A percentile compares a stretch with the other conserved stretches of the same genome.
These are phyloP conservation scores for Manis crassicaudata DNA, from an alignment of 2,797 vertebrate genomes.

Conservation along the genomic window DNA sequence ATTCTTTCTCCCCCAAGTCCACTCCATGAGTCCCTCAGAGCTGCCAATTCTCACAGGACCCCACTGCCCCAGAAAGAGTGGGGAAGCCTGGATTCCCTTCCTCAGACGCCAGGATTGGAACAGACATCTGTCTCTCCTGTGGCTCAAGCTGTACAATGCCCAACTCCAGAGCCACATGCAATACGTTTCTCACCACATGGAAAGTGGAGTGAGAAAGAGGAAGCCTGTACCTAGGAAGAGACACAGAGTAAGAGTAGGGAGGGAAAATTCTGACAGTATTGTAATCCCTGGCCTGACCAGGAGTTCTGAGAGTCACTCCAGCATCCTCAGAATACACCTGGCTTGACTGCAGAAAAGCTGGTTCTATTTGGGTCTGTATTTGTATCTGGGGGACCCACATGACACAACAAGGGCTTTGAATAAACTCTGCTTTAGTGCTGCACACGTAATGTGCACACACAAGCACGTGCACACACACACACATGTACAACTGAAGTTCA, in stretches of 20 bases:
- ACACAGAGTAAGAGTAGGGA: background rate
- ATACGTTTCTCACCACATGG: background rate
- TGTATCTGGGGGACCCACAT: background rate
- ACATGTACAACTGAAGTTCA: background rate
- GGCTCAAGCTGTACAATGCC: background rate
- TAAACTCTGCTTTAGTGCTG: background rate
- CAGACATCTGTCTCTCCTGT: background rate
- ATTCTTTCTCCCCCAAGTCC: background rate
- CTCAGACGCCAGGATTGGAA: background rate
- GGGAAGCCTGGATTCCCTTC: background rate
- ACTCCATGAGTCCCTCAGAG: background rate
- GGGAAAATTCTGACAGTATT: background rate
- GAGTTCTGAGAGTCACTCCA: background rate
- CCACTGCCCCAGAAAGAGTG: fast-evolving
- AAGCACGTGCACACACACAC: background rate
- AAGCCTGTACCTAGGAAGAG: background rate
- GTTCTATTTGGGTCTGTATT: background rate
- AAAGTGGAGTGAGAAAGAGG: background rate
- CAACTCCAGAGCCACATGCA: background rate
- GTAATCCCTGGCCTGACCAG: background rate
- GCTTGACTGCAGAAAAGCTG: background rate
- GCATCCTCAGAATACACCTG: background rate
- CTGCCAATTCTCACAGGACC: background rate
- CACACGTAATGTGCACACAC: no score
- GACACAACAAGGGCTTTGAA: background rate